Base-by-base conservation (phyloP, 2,888 invertebrate genomes). In the Parasteatoda lunata region DNA sequence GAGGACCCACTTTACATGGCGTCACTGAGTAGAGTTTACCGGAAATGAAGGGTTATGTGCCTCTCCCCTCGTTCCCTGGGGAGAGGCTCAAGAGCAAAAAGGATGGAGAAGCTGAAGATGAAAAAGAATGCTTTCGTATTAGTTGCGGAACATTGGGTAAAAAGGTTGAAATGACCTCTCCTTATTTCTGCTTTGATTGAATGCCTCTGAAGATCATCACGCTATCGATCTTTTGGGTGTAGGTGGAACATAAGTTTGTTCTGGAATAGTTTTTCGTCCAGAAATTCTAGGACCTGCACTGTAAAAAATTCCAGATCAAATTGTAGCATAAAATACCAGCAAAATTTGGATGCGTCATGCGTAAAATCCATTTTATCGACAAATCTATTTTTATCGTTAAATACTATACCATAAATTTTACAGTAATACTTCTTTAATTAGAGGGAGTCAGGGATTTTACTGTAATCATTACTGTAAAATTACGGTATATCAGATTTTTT, bases 31-130 rank as follows among this genome's bases (percentile, higher is more conserved):
- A 72, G 9, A 72, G 80, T 80, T 59, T 9, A 30, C 80, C 77
- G 83, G 83, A 77, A 84, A 84, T 72, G 83, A 84, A 71, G 71
- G 83, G 77, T 77, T 84, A 82, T 45, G 64, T n/a, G 59, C n/a
- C n/a, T 59, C 59, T 59, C 4, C 59, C 9, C 2, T 30, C 59
- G 4, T 5, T 13, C n/a, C 8, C 59, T 13, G 59, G 59, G 30
- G 30, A 30, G 30, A 30, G 30, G 30, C 30, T 30, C 30, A 30
- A 30, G 30, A 30, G 30, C 30, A 30, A 30, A 30, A 30, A 59
- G 59, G 59, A 9, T 65, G 45, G 65, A 71, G 45, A 66, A 66
- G 65, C 45, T 15, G 48, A 6, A 65, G 45, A 11, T 13, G 11
- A 49, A 49, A 64, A 64, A 51, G 49, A 71, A 49, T 13, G 30